Evolutionary conservation across 2,113 vertebrate species (phyloP).

Genomic region (Ictidomys tridecemlineatus): DNA sequence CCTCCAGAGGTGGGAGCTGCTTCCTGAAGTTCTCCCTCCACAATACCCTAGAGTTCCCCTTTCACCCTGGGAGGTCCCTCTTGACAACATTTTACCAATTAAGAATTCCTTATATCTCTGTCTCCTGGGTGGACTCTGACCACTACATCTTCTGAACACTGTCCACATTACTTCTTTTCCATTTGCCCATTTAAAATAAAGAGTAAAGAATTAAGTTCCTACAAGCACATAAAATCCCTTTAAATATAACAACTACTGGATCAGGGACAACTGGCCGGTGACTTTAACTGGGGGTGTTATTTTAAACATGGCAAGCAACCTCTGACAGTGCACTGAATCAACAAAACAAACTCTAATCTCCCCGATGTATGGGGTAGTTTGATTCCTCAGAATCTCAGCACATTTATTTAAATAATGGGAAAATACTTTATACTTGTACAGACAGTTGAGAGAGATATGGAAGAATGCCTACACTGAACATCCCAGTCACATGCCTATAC

Average conservation of each 20-base stretch:
- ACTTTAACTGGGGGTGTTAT: too few species aligned
- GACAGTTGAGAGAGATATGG: not conserved
- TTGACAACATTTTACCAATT: not conserved
- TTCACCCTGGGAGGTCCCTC: not conserved
- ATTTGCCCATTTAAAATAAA: not conserved
- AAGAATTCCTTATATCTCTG: not conserved
- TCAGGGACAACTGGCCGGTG: rapidly evolving
- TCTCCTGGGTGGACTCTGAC: not conserved
- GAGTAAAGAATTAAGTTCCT: not conserved
- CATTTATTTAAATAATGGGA: not conserved
- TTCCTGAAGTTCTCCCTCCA: not conserved
- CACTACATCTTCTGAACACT: not conserved
- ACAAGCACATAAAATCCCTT: not conserved
- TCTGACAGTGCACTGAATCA: not conserved
- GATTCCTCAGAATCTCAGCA: not conserved
- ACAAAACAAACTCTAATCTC: not conserved
- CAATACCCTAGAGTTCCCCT: not conserved
- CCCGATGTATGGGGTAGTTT: not conserved
- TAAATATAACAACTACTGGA: not conserved
- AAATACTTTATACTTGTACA: not conserved
- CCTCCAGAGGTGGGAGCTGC: not conserved
- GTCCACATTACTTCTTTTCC: not conserved
- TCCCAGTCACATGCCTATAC: rapidly evolving
- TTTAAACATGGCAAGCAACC: not conserved
- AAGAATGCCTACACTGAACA: rapidly evolving